These are phyloP conservation scores for Sardinella longiceps DNA, from an alignment of 2,797 vertebrate genomes.

Conservation along the genomic window DNA sequence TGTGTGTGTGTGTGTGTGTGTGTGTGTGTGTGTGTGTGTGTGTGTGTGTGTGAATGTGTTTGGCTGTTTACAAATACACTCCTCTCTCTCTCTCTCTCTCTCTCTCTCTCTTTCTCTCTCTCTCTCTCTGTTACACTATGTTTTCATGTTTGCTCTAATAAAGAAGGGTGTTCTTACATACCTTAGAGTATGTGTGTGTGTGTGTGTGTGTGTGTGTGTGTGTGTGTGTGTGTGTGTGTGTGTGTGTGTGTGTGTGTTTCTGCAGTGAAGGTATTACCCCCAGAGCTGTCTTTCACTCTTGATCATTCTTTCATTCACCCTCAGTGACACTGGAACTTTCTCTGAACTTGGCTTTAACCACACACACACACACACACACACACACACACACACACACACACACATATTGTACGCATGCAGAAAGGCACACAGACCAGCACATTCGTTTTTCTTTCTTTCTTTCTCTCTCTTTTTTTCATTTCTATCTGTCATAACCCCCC, in stretches of 20 bases:
- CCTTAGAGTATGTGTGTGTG: no score
- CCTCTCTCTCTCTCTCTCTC: not conserved
- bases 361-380: not conserved
- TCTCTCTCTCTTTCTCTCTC: not conserved
- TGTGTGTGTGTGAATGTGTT: no score
- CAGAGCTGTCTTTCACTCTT: not conserved
- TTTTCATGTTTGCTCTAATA: not conserved
- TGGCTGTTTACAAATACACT: no score
- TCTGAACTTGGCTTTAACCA: not conserved
- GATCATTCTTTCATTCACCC: not conserved
- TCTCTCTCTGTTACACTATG: not conserved
- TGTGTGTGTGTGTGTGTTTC: not conserved
- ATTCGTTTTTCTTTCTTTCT: not conserved
- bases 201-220: not conserved
- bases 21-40: no score
- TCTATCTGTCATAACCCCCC: not conserved
- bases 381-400: not conserved
- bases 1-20: no score
- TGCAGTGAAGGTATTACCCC: not conserved
- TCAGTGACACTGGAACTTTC: not conserved
- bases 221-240: not conserved
- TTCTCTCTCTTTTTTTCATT: constrained; percentile 20
- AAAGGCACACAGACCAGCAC: not conserved
- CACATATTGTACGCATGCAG: not conserved
- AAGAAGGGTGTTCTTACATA: no score